These are phyloP conservation scores for Nineta flava DNA, from an alignment of 2,888 invertebrate species.

Conservation along the genomic window DNA sequence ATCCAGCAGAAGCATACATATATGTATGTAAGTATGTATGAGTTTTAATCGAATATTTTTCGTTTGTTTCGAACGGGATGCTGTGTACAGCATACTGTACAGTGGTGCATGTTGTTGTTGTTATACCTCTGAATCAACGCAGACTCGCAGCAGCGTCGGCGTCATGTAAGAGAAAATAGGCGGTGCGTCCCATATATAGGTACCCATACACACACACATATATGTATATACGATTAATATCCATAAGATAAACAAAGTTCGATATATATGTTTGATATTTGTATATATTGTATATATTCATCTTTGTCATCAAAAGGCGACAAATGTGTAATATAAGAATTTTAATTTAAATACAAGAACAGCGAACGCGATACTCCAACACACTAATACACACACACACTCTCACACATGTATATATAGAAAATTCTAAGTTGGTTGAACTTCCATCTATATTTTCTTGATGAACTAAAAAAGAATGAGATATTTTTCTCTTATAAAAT, in stretches of 20 bases:
- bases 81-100: background rate
- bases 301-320: constrained; percentile 2
- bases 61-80: background rate
- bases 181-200: background rate
- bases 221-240: background rate
- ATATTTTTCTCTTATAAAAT: background rate
- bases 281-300: background rate
- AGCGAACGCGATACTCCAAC: background rate
- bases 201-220: background rate
- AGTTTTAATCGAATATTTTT: too few relatives aligned
- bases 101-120: background rate
- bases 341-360: constrained; percentile 8
- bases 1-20: background rate
- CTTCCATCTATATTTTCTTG: background rate
- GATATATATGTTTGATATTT: too few relatives aligned
- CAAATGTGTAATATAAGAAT: constrained; percentile 8
- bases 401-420: background rate
- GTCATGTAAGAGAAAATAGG: background rate
- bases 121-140: background rate
- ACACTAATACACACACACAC: background rate
- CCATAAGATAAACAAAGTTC: too few relatives aligned
- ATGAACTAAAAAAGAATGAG: constrained; percentile 1
- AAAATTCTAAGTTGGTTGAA: background rate
- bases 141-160: background rate
- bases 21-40: background rate